Conservation (phyloP, 1,140 invertebrate genomes). For the Drosophila saltans region DNA sequence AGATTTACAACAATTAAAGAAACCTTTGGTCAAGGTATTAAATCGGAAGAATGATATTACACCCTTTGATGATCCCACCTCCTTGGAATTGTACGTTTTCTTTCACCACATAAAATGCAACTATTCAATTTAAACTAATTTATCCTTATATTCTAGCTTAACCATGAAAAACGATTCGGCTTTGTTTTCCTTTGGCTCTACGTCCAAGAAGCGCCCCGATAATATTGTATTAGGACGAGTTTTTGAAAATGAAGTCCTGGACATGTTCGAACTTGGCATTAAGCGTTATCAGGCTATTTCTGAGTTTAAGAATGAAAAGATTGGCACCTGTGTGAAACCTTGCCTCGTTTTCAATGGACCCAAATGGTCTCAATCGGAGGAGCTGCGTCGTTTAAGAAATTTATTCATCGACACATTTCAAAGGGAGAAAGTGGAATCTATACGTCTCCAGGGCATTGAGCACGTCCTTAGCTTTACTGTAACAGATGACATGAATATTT, state of each 20-base stretch:
- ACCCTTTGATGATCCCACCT: constrained; percentile 93
- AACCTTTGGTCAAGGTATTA: constrained; percentile 91
- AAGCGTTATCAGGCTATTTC: constrained; percentile 91
- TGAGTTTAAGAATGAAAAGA: constrained; percentile 92
- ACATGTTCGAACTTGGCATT: constrained; percentile 98
- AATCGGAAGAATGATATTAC: constrained; percentile 92
- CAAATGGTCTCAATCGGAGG: constrained; percentile 92
- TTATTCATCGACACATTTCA: constrained; percentile 97
- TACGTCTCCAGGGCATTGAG: constrained; percentile 96
- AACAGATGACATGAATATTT: constrained; percentile 89
- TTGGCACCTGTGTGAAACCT: constrained; percentile 93
- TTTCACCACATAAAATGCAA: background rate
- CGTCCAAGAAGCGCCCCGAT: constrained; percentile 97
- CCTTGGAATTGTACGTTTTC: constrained; percentile 88
- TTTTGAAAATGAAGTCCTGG: constrained; percentile 94
- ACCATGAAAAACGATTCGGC: constrained; percentile 94
- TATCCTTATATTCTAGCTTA: constrained; percentile 84
- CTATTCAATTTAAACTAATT: background rate
- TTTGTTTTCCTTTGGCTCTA: constrained; percentile 95
- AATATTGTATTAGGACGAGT: constrained; percentile 95
- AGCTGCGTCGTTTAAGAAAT: constrained; percentile 93
- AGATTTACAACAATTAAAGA: constrained; percentile 94
- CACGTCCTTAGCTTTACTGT: constrained; percentile 96
- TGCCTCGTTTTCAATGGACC: constrained; percentile 97
- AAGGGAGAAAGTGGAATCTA: constrained; percentile 90